Percentiles rank a stretch among this genome's conserved stretches.
Conservation (phyloP, 2,113 vertebrate genomes). For the Ranitomeya imitator region DNA sequence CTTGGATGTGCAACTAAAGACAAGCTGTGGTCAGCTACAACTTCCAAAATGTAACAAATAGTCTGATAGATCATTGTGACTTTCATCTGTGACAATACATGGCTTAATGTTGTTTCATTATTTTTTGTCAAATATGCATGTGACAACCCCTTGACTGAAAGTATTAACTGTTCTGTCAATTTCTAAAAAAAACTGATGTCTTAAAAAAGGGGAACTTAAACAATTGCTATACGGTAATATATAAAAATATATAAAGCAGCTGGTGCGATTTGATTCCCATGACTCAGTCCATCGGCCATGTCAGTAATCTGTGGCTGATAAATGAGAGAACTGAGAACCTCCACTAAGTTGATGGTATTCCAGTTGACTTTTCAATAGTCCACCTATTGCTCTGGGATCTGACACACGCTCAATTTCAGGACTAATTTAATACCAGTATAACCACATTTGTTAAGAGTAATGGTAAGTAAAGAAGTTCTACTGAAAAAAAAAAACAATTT, state of each 20-base stretch:
- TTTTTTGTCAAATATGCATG: background rate
- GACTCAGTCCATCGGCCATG: no score
- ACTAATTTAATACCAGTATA: no score
- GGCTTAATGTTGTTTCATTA: background rate
- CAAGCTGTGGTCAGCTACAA: constrained; percentile 26
- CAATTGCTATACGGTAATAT: background rate
- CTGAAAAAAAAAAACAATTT: no score
- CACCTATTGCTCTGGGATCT: no score
- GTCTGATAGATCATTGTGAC: background rate
- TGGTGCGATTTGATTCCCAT: no score
- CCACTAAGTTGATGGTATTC: no score
- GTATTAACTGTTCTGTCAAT: background rate
- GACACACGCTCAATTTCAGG: no score
- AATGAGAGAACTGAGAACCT: no score
- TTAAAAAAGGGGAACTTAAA: background rate
- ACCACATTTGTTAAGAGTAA: no score
- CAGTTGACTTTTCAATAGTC: no score
- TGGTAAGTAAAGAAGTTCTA: no score
- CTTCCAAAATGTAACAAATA: constrained; percentile 33
- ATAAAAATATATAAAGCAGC: background rate
- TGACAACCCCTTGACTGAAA: background rate
- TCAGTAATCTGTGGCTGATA: no score
- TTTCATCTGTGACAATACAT: background rate
- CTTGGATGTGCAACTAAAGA: constrained; percentile 1
- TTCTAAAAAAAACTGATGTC: background rate